Conservation (phyloP, 2,888 invertebrate species). For the Sesia apiformis region DNA sequence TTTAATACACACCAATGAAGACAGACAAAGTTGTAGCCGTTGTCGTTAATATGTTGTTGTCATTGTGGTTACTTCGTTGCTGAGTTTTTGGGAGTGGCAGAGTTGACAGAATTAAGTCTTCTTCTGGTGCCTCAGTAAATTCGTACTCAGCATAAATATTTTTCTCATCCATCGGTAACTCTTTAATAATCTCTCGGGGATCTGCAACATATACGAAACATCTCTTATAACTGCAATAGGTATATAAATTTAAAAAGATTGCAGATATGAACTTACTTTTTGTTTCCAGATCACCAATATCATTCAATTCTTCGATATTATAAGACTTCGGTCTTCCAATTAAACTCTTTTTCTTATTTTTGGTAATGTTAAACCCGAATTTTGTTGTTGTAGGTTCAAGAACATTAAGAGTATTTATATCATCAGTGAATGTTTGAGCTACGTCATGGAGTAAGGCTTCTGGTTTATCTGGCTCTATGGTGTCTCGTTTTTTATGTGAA, state of each 20-base stretch:
- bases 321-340: constrained; percentile 52
- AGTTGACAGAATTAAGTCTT: not conserved
- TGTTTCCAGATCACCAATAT: constrained; percentile 14
- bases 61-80: not conserved
- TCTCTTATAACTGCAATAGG: not conserved
- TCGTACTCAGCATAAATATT: constrained; percentile 38
- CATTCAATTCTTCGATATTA: constrained; percentile 38
- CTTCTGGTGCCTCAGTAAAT: constrained; percentile 19
- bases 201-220: constrained; percentile 38
- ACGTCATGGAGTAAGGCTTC: not conserved
- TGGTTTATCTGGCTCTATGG: constrained; percentile 3
- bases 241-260: constrained; percentile 1
- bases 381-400: not conserved
- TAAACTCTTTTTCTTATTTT: constrained; percentile 22
- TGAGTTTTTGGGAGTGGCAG: not conserved
- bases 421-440: not conserved
- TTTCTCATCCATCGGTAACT: constrained; percentile 12
- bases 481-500: constrained; percentile 32
- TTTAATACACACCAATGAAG: not conserved
- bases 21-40: not conserved
- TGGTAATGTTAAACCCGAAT: not conserved
- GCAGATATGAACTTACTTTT: constrained; percentile 35
- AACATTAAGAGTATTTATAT: not conserved
- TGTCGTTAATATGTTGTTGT: no score
- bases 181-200: constrained; percentile 19